Evolutionary conservation across 2,113 vertebrate species (phyloP).

Genomic region (Catharus minimus): DNA sequence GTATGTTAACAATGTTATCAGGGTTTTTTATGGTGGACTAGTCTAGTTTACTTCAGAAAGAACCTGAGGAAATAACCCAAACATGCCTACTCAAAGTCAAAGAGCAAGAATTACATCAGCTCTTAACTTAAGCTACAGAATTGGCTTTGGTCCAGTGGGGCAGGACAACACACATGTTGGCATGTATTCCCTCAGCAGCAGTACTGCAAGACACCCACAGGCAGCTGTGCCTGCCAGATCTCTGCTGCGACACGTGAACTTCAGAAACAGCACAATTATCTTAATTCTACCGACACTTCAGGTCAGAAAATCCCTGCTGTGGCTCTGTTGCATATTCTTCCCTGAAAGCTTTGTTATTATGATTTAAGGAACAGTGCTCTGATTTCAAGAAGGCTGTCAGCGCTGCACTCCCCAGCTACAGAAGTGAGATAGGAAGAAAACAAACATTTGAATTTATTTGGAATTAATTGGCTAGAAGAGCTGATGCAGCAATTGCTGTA

Average conservation of each 20-base stretch:
- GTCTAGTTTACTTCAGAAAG: neutral
- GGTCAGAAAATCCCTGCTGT: neutral
- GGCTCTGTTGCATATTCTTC: neutral
- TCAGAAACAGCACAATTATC: neutral
- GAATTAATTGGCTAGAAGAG: neutral
- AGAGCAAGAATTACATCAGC: neutral
- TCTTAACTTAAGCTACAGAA: neutral
- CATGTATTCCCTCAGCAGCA: neutral
- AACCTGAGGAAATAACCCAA: neutral
- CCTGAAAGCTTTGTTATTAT: neutral
- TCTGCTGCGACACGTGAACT: neutral
- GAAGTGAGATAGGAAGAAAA: neutral
- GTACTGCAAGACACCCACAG: neutral
- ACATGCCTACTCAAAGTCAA: neutral
- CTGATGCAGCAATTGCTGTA: neutral
- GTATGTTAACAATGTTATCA: neutral
- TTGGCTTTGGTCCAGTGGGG: neutral
- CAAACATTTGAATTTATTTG: neutral
- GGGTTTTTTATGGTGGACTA: neutral
- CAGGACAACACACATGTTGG: rapidly evolving
- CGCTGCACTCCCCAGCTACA: neutral
- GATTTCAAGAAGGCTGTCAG: neutral
- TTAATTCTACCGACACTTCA: neutral
- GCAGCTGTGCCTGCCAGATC: neutral
- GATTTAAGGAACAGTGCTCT: neutral